A percentile compares a stretch with the other conserved stretches of the same genome.
Conservation (phyloP, 2,888 invertebrate genomes). For the Mechanitis mazaeus region DNA sequence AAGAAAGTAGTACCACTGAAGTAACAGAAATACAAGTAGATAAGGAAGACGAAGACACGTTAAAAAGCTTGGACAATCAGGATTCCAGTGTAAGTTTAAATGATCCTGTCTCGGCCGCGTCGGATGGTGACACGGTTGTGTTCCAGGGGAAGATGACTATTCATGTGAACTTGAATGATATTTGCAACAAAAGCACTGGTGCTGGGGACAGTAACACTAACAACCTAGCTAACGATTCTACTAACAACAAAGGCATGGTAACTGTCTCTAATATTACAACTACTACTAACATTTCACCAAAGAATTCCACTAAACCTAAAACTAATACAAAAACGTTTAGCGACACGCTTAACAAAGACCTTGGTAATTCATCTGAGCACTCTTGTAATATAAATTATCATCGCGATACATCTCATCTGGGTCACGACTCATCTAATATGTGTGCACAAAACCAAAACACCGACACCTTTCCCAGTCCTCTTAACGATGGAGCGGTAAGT, state of each 20-base stretch:
- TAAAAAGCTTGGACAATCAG: constrained; percentile 73
- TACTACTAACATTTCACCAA: constrained; percentile 73
- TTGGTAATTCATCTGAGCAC: constrained; percentile 14
- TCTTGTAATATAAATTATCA: constrained; percentile 19
- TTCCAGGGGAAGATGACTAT: constrained; percentile 76
- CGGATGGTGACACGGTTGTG: constrained; percentile 71
- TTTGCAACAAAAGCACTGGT: constrained; percentile 69
- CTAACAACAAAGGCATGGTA: constrained; percentile 73
- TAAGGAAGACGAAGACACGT: constrained; percentile 72
- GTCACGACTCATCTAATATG: constrained; percentile 34
- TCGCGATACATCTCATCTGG: constrained; percentile 44
- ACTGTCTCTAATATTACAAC: constrained; percentile 76
- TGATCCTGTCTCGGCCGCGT: constrained; percentile 65
- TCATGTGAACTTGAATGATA: constrained; percentile 72
- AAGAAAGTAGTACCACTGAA: constrained; percentile 65
- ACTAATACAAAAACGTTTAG: constrained; percentile 38
- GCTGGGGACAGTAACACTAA: constrained; percentile 61
- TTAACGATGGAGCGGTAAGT: constrained; percentile 54
- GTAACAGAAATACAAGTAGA: constrained; percentile 71
- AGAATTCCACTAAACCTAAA: constrained; percentile 71
- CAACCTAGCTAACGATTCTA: constrained; percentile 49
- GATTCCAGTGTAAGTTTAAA: constrained; percentile 76
- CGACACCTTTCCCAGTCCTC: constrained; percentile 45
- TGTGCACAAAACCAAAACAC: constrained; percentile 42
- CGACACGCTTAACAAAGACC: constrained; percentile 44